phyloP scores from a whole-genome alignment of 35 echinoderm and acorn worm genomes.

The Lytechinus variegatus region DNA sequence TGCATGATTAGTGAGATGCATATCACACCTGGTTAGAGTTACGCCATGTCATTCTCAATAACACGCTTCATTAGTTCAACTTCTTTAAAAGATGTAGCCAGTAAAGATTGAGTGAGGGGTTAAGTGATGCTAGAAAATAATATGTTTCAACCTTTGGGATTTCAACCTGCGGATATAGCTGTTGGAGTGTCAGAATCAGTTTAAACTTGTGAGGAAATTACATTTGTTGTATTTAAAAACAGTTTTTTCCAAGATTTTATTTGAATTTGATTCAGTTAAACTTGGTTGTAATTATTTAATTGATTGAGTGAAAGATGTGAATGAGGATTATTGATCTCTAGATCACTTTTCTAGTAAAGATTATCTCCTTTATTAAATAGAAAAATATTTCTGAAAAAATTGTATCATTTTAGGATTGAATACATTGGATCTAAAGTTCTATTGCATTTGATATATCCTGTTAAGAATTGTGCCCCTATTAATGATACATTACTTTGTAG shows the following conservation, averaged over 20 bases:
- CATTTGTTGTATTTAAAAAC: background rate
- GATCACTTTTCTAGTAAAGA: too few relatives aligned
- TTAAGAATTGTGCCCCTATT: too few relatives aligned
- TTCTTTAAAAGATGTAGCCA: background rate
- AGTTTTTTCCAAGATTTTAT: too few relatives aligned
- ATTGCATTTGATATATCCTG: too few relatives aligned
- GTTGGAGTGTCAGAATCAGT: background rate
- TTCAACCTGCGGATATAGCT: background rate
- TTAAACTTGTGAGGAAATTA: background rate
- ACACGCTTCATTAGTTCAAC: background rate
- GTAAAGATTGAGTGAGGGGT: background rate
- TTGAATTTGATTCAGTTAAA: background rate
- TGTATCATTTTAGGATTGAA: too few relatives aligned
- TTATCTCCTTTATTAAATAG: too few relatives aligned
- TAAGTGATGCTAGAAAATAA: background rate
- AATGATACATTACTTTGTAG: too few relatives aligned
- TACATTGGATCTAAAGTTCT: too few relatives aligned
- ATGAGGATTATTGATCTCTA: too few relatives aligned
- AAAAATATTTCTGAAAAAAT: too few relatives aligned
- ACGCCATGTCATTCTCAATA: constrained; percentile 18
- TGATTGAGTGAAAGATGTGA: background rate
- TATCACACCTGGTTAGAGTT: constrained; percentile 2
- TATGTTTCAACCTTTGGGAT: background rate
- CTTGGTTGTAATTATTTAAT: background rate
- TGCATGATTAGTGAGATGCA: constrained; percentile 17